Evolutionary conservation across 1,140 invertebrate species (phyloP), one percentile per base, ranked within the genome.

Genomic region (Fopius arisanus): DNA sequence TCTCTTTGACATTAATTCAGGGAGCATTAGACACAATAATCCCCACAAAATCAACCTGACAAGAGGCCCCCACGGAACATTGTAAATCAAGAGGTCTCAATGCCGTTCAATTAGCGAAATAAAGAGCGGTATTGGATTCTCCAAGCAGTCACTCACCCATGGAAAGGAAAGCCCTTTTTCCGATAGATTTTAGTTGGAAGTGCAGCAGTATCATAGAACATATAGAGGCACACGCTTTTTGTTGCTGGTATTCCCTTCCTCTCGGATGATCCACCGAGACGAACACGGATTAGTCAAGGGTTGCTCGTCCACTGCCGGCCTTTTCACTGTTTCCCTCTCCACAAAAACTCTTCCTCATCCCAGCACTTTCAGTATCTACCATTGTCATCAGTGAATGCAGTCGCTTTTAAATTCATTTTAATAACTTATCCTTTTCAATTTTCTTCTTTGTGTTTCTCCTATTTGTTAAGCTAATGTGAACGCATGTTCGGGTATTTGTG

Each of bases 231-330:
- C 73, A 78, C 75, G 43, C 77, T 75, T 73, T 66, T 75, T 79
- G 21, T 59, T 26, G 21, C 54, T 19, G 1, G 23, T 23, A n/a
- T 23, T 21, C 19, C 19, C 23, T 12, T 21, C 21, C 72, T 74
- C 78, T 77, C 77, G 75, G 79, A 80, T 81, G 82, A 83, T 78
- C 80, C 75, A 75, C 74, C 81, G 81, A 80, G 70, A 85, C 83
- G 82, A 85, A 84, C 77, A 74, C 73, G 82, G 82, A 86, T 86
- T 86, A 86, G 84, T 81, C 81, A 82, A 75, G 80, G 81, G 74
- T 78, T 80, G 78, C 76, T 62, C 69, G 72, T 71, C 74, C 69
- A 76, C 79, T 80, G 81, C 74, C 75, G 78, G 80, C 79, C 80
- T 79, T 75, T 81, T 79, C 75, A 70, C 28, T 37, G 69, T 19